Evolutionary conservation across 2,113 vertebrate genomes (phyloP), one percentile per base, ranked within the genome.

Genomic region (Boleophthalmus pectinirostris): DNA sequence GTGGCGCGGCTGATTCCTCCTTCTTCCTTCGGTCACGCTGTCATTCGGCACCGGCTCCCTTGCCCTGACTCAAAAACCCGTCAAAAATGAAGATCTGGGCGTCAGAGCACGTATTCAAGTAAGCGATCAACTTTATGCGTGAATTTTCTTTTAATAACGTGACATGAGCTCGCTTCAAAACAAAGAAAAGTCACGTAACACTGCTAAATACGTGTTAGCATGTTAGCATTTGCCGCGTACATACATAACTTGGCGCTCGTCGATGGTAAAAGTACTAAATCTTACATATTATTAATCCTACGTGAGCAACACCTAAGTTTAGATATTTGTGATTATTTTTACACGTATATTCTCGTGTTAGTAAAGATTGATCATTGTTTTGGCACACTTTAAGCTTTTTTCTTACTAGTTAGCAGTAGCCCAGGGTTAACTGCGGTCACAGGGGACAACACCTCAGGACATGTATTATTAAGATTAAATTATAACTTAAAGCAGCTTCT

Each of bases 101-200:
- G 69, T 94, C 93, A 57, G 93, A 94, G 76, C 93, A 94, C 75
- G 79, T 93, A 88, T 94, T 94, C 77, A 91, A 94, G 93, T 94
- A 25, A 91, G 93, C 83, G 1, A 0, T 14, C 49, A 4, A 58
- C 1, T 25, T 5, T 49, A 1, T 7, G 9, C 0, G 0, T 1
- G 1, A 0, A 21, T n/a, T 1, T 35, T 6, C 70, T 43, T 21
- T 1, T 15, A 0, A 11, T 1, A 9, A 6, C 0, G 29, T 1
- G 3, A 0, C 15, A 9, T 63, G 11, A n/a, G n/a, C 0, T 13
- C 9, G 21, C 33, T 8, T 45, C 21, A 24, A 47, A 66, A 20
- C 38, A 7, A 46, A 45, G 5, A 8, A 64, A 43, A 38, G 29
- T 35, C 60, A n/a, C 60, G 16, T 5, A 10, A 35, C 29, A 11